Percentiles rank a stretch among this genome's conserved stretches.
Evolutionary conservation across 2,113 vertebrate species (phyloP).

Genomic region (Lepidothrix coronata): DNA sequence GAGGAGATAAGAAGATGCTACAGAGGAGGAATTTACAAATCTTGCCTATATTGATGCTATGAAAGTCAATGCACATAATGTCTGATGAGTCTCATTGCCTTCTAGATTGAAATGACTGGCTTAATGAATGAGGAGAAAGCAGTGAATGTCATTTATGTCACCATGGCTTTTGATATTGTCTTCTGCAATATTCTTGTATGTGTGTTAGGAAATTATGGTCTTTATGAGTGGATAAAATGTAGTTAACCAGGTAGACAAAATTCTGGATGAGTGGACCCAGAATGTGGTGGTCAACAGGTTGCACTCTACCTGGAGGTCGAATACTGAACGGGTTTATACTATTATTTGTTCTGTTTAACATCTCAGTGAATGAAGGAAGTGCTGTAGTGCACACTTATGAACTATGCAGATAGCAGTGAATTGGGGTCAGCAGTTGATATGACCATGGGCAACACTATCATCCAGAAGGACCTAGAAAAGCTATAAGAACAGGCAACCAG

Average conservation of each 20-base stretch:
- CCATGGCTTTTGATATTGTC: neutral
- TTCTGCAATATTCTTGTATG: neutral
- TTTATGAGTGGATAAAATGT: neutral
- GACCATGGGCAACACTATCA: neutral
- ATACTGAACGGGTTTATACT: neutral
- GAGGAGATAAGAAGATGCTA: neutral
- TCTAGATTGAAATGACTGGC: neutral
- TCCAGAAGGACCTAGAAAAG: neutral
- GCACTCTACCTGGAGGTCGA: neutral
- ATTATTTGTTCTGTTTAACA: neutral
- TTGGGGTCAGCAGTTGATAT: fast-evolving
- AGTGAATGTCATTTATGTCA: neutral
- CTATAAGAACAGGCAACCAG: neutral
- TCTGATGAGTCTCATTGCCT: neutral
- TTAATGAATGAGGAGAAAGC: neutral
- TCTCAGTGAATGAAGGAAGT: neutral
- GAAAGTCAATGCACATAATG: neutral
- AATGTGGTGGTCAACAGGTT: neutral
- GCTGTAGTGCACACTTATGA: neutral
- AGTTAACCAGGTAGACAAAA: neutral
- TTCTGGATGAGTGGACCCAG: neutral
- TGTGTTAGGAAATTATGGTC: neutral
- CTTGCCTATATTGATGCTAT: neutral
- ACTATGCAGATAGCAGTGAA: neutral
- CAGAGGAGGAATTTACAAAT: neutral